These are phyloP conservation scores for Aelia acuminata DNA, from an alignment of 2,888 invertebrate species.

Conservation along the genomic window DNA sequence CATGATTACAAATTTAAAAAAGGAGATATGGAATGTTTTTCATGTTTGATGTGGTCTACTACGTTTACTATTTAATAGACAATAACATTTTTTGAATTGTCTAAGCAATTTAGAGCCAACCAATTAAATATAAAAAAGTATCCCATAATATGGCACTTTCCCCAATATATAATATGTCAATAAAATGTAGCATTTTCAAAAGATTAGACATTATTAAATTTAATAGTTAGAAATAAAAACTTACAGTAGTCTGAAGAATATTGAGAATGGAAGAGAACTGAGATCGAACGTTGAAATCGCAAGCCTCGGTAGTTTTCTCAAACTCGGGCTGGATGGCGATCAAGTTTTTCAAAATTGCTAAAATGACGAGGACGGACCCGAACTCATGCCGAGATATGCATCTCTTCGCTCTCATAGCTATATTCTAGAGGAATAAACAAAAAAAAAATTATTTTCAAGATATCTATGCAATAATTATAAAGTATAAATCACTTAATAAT, in stretches of 20 bases:
- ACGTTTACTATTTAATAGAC: no score
- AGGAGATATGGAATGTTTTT: no score
- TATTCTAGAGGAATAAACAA: slow-evolving; percentile 72
- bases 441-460: neutral
- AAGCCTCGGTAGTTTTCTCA: slow-evolving; percentile 82
- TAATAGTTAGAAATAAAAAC: slow-evolving; percentile 66
- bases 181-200: no score
- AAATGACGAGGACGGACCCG: slow-evolving; percentile 83
- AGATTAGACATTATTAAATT: no score
- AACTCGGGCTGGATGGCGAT: slow-evolving; percentile 84
- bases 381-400: slow-evolving; percentile 85
- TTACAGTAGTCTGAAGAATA: slow-evolving; percentile 81
- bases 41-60: no score
- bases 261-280: slow-evolving; percentile 83
- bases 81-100: no score
- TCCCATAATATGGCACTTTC: no score
- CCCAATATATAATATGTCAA: no score
- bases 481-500: no score
- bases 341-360: slow-evolving; percentile 86
- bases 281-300: slow-evolving; percentile 78
- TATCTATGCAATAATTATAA: neutral
- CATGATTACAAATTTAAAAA: no score
- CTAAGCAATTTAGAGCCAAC: no score
- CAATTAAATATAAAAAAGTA: no score
- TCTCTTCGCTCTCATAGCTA: slow-evolving; percentile 81